phyloP scores from a whole-genome alignment of 2,797 vertebrate species.

The Oceanodroma leucorhoa region DNA sequence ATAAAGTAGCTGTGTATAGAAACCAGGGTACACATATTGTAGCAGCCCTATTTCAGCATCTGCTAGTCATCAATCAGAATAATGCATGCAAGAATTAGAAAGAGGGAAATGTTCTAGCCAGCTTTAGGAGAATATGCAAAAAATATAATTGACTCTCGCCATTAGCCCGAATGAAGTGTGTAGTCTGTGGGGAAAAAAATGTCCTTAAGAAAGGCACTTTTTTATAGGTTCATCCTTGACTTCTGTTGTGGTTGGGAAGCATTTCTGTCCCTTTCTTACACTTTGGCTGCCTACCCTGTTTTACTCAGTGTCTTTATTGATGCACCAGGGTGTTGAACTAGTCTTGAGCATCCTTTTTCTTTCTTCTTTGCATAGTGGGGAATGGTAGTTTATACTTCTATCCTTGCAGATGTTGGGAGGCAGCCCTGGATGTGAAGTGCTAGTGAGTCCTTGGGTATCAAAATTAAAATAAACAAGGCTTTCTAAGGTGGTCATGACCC shows the following conservation, averaged over 20 bases:
- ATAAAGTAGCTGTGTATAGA: not conserved
- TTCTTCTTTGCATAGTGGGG: not conserved
- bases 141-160: not conserved
- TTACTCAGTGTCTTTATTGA: not conserved
- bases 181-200: not conserved
- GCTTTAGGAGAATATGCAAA: not conserved
- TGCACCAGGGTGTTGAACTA: not conserved
- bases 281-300: not conserved
- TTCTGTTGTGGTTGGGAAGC: not conserved
- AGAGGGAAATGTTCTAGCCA: not conserved
- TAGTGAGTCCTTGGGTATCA: not conserved
- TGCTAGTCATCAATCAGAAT: not conserved
- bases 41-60: not conserved
- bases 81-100: not conserved
- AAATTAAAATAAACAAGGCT: not conserved
- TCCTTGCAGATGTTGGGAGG: not conserved
- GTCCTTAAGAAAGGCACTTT: not conserved
- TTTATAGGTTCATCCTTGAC: not conserved
- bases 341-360: not conserved
- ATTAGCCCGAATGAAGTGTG: not conserved
- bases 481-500: not conserved
- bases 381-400: not conserved
- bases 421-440: not conserved
- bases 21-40: not conserved
- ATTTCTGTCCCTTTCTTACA: not conserved